These are phyloP conservation scores for Lordiphosa fenestrarum DNA, from an alignment of 2,888 invertebrate species.

Conservation along the genomic window DNA sequence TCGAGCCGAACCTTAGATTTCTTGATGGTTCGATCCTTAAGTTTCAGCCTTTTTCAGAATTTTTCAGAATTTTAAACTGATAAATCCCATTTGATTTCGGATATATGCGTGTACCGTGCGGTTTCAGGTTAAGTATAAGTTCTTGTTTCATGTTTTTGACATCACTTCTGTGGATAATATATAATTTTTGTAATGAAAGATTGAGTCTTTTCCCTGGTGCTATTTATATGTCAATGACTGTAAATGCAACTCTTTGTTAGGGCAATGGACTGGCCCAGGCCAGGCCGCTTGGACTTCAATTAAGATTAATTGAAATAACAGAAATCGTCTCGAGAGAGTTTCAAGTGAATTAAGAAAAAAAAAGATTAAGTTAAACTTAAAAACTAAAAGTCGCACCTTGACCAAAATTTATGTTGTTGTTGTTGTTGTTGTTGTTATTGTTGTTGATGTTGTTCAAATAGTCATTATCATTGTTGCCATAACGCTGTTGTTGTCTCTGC, in stretches of 20 bases:
- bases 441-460: slow-evolving; percentile 46
- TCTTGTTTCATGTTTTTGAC: no score
- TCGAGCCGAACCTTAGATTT: no score
- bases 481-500: slow-evolving; percentile 52
- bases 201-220: no score
- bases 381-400: slow-evolving; percentile 59
- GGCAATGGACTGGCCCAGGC: slow-evolving; percentile 28
- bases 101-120: no score
- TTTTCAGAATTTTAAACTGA: no score
- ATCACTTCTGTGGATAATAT: no score
- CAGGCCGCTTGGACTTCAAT: slow-evolving; percentile 34
- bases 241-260: slow-evolving; percentile 2
- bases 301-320: slow-evolving; percentile 35
- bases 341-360: slow-evolving; percentile 11
- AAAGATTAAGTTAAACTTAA: slow-evolving; percentile 10
- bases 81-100: no score
- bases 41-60: no score
- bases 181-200: no score
- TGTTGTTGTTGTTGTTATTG: slow-evolving; percentile 45
- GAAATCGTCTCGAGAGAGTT: slow-evolving; percentile 25
- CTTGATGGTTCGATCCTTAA: no score
- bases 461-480: slow-evolving; percentile 51
- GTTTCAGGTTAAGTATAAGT: no score
- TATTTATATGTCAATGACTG: not conserved
- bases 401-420: slow-evolving; percentile 34